Conservation (phyloP, 2,113 vertebrate species). For the Oenanthe oenanthe region DNA sequence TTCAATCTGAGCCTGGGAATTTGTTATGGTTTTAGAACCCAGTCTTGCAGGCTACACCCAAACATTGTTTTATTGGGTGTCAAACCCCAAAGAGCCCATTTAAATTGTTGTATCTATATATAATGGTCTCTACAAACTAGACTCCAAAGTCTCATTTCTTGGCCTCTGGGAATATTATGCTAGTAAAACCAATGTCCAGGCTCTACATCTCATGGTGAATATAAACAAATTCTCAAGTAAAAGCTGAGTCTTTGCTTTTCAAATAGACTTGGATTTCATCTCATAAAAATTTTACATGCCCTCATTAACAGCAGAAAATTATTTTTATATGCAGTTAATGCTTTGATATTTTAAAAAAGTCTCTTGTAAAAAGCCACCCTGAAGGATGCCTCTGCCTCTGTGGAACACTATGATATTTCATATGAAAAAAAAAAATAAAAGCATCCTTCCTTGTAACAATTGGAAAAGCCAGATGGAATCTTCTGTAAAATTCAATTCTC, state of each 20-base stretch:
- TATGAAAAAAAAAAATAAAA: not conserved
- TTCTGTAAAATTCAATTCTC: not conserved
- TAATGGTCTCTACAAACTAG: not conserved
- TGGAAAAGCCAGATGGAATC: conserved; percentile 28
- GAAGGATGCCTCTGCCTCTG: not conserved
- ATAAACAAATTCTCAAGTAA: not conserved
- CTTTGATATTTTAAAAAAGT: not conserved
- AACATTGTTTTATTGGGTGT: not conserved
- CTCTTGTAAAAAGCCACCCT: not conserved
- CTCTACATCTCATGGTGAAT: not conserved
- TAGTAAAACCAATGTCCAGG: not conserved
- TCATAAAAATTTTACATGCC: not conserved
- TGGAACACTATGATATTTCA: not conserved
- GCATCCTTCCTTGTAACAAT: not conserved
- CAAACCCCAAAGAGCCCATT: not conserved
- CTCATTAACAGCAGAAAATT: not conserved
- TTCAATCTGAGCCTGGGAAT: not conserved
- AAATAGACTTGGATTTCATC: not conserved
- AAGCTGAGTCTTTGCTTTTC: not conserved
- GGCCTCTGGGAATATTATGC: not conserved
- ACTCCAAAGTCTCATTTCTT: not conserved
- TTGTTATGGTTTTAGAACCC: not conserved
- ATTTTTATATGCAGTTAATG: conserved; percentile 17
- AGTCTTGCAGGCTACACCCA: not conserved
- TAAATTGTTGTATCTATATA: not conserved